Conservation (phyloP, 2,797 vertebrate species). For the Micropoecilia bifurca region DNA sequence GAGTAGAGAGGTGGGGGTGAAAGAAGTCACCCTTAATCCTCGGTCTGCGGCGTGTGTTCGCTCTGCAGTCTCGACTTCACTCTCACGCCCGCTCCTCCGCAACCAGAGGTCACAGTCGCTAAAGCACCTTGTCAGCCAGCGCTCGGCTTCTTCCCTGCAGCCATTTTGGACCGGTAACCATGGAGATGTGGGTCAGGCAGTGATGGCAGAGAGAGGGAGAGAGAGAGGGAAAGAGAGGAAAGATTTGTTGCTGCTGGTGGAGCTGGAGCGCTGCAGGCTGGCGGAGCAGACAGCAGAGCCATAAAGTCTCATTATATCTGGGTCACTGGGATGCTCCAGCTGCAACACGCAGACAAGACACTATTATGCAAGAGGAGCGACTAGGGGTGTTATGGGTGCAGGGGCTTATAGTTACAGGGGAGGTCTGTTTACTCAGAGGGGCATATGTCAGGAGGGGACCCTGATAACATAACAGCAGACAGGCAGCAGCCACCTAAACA, state of each 20-base stretch:
- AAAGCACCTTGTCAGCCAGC: slow-evolving; percentile 19
- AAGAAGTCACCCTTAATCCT: slow-evolving; percentile 68
- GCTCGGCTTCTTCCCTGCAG: slow-evolving; percentile 42
- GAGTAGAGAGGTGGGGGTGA: slow-evolving; percentile 29
- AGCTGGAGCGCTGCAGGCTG: slow-evolving; percentile 67
- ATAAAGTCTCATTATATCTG: slow-evolving; percentile 79
- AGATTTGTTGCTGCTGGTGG: slow-evolving; percentile 68
- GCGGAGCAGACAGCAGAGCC: slow-evolving; percentile 48
- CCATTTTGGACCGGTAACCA: slow-evolving; percentile 80
- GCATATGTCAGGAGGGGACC: slow-evolving; percentile 50
- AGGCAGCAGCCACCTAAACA: slow-evolving; percentile 40
- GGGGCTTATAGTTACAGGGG: slow-evolving; percentile 50
- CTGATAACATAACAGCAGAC: slow-evolving; percentile 42
- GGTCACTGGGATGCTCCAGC: slow-evolving; percentile 81
- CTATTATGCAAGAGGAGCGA: slow-evolving; percentile 76
- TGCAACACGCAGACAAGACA: slow-evolving; percentile 74
- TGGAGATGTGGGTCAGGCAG: slow-evolving; percentile 78
- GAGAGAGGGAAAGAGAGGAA: slow-evolving; percentile 50
- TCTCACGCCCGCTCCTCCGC: slow-evolving; percentile 43
- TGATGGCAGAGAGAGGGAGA: slow-evolving; percentile 63
- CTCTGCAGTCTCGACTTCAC: slow-evolving; percentile 22
- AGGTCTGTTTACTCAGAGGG: slow-evolving; percentile 51
- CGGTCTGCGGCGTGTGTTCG: slow-evolving; percentile 47
- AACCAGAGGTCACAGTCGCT: slow-evolving; percentile 39
- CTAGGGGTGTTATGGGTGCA: slow-evolving; percentile 49